These are phyloP conservation scores for Notolabrus celidotus DNA, from an alignment of 2,797 vertebrate species.

Conservation along the genomic window DNA sequence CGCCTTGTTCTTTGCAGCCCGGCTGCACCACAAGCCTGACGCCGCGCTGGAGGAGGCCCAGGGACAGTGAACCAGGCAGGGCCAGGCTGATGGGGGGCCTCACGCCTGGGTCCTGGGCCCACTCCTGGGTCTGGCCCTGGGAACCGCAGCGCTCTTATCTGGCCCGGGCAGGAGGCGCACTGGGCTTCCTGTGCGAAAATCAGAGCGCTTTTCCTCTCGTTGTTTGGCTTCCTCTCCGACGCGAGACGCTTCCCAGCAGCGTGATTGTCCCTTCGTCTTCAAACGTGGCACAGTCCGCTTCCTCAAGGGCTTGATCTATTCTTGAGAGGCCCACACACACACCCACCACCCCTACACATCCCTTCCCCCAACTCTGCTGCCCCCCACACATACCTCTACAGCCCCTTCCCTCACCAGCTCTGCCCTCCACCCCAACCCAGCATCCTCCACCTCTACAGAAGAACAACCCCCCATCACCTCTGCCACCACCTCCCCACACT, in stretches of 20 bases:
- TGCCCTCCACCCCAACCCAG: slow-evolving; percentile 62
- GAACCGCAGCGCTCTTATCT: slow-evolving; percentile 98
- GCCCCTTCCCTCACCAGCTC: slow-evolving; percentile 68
- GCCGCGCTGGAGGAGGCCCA: slow-evolving; percentile 86
- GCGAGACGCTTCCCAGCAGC: slow-evolving; percentile 99
- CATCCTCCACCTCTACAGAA: slow-evolving; percentile 62
- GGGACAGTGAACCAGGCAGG: slow-evolving; percentile 85
- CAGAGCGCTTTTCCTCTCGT: slow-evolving; percentile 99
- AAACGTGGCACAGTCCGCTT: slow-evolving; percentile 99
- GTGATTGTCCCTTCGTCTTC: slow-evolving; percentile 99
- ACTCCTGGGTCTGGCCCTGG: slow-evolving; percentile 94
- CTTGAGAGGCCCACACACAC: slow-evolving; percentile 85
- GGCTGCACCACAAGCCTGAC: slow-evolving; percentile 90
- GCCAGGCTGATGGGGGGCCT: slow-evolving; percentile 90
- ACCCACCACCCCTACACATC: slow-evolving; percentile 69
- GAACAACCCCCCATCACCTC: slow-evolving; percentile 48
- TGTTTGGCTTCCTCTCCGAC: slow-evolving; percentile 99
- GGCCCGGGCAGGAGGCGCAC: slow-evolving; percentile 95
- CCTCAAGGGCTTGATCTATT: slow-evolving; percentile 99
- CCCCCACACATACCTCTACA: slow-evolving; percentile 72
- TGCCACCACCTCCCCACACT: slow-evolving; percentile 47
- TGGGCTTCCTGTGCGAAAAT: slow-evolving; percentile 99
- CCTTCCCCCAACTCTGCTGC: slow-evolving; percentile 53
- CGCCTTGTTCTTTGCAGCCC: slow-evolving; percentile 88
- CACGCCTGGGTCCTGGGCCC: slow-evolving; percentile 83